phyloP scores from a whole-genome alignment of 2,113 vertebrate species.

The Hydrolagus affinis region DNA sequence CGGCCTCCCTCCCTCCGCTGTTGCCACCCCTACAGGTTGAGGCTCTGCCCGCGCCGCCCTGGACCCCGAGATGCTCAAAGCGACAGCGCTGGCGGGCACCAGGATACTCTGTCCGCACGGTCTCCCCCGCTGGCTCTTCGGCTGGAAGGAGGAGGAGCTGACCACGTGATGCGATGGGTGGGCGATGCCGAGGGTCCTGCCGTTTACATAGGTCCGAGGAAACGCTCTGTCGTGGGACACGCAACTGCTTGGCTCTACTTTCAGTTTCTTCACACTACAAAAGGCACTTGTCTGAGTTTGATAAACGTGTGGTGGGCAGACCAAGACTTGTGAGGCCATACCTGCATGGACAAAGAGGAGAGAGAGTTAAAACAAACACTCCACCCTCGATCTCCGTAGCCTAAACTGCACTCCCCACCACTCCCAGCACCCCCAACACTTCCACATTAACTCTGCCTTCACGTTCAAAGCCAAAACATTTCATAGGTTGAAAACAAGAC shows the following conservation, averaged over 20 bases:
- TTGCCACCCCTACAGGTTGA: conserved; percentile 47
- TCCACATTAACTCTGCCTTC: too few relatives aligned
- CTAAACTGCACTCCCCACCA: background rate
- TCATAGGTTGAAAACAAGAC: too few relatives aligned
- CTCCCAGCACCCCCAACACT: background rate
- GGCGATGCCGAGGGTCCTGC: conserved; percentile 81
- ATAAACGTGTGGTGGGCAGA: conserved; percentile 99
- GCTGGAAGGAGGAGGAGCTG: conserved; percentile 69
- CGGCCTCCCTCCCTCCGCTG: conserved; percentile 43
- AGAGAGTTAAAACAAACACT: conserved; percentile 3
- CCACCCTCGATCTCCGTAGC: background rate
- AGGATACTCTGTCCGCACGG: conserved; percentile 69
- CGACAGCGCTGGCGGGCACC: conserved; percentile 72
- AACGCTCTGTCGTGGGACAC: conserved; percentile 89
- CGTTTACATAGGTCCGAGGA: conserved; percentile 82
- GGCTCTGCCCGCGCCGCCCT: conserved; percentile 48
- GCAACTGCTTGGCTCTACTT: conserved; percentile 93
- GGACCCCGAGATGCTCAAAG: conserved; percentile 64
- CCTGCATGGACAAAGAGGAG: conserved; percentile 51
- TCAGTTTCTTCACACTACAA: conserved; percentile 99
- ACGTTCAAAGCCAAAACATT: too few relatives aligned
- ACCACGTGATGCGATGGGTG: conserved; percentile 67
- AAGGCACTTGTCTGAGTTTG: conserved; percentile 99
- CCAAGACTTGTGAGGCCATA: conserved; percentile 99
- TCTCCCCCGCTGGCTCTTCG: conserved; percentile 62